phyloP scores from a whole-genome alignment of 2,888 invertebrate species.

The Galeopsomyia nigrocyanea region DNA sequence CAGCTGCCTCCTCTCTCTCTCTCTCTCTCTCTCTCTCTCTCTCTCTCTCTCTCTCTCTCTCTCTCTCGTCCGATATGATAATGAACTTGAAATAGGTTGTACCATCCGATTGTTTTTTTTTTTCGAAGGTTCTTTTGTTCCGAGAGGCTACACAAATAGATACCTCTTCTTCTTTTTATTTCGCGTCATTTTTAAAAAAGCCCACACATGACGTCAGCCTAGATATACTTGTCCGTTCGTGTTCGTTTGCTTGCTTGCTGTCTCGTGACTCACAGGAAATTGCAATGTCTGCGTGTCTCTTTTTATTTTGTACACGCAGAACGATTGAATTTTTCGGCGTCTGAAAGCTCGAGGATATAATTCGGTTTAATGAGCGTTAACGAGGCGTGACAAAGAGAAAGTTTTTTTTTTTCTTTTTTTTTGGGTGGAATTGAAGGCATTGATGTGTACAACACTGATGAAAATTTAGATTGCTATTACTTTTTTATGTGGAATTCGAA shows the following conservation, averaged over 20 bases:
- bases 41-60: too few relatives aligned
- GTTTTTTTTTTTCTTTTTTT: too few relatives aligned
- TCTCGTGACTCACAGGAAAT: slow-evolving; percentile 43
- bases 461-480: too few relatives aligned
- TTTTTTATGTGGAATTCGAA: too few relatives aligned
- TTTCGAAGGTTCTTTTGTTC: slow-evolving; percentile 5
- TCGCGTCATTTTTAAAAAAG: slow-evolving; percentile 35
- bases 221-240: neutral
- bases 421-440: too few relatives aligned
- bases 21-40: too few relatives aligned
- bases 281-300: slow-evolving; percentile 15
- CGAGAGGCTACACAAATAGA: slow-evolving; percentile 7
- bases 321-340: too few relatives aligned
- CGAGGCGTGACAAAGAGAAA: neutral
- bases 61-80: too few relatives aligned
- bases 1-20: neutral
- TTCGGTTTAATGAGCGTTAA: neutral
- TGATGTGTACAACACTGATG: too few relatives aligned
- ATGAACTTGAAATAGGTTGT: too few relatives aligned
- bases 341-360: too few relatives aligned
- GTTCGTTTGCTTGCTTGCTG: slow-evolving; percentile 25
- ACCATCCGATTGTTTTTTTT: slow-evolving; percentile 12
- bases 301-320: too few relatives aligned
- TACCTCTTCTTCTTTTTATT: slow-evolving; percentile 2
- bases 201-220: slow-evolving; percentile 31